Percentiles rank a stretch among this genome's conserved stretches.
These are phyloP conservation scores for Caenorhabditis panamensis DNA, from an alignment of 2,888 invertebrate genomes.

Conservation along the genomic window DNA sequence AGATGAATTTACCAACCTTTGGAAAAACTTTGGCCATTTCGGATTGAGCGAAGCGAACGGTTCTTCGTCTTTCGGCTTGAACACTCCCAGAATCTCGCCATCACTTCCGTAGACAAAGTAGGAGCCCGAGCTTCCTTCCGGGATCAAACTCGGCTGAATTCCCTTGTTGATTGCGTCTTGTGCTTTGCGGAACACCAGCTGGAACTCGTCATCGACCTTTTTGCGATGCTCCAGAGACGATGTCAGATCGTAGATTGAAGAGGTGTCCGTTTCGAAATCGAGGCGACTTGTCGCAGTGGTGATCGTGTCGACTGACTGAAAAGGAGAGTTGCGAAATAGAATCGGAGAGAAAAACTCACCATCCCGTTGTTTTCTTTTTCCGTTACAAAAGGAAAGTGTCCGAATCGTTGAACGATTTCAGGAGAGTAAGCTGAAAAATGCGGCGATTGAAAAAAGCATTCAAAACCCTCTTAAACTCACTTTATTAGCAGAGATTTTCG, in stretches of 20 bases:
- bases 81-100: slow-evolving; percentile 90
- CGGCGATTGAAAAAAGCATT: too few species aligned
- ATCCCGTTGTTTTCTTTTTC: background rate
- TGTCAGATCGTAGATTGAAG: slow-evolving; percentile 35
- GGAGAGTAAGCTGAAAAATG: slow-evolving; percentile 5
- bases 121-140: slow-evolving; percentile 85
- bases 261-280: slow-evolving; percentile 18
- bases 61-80: slow-evolving; percentile 99
- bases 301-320: slow-evolving; percentile 8
- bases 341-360: background rate
- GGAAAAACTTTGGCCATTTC: slow-evolving; percentile 99
- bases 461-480: slow-evolving; percentile 2
- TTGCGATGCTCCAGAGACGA: slow-evolving; percentile 42
- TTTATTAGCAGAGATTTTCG: slow-evolving; percentile 23
- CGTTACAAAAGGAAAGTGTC: slow-evolving; percentile 13
- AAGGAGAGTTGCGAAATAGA: too few species aligned
- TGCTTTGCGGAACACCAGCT: slow-evolving; percentile 63
- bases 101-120: slow-evolving; percentile 96
- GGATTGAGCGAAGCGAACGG: slow-evolving; percentile 98
- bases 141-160: slow-evolving; percentile 73
- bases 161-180: slow-evolving; percentile 73
- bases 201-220: slow-evolving; percentile 65
- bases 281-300: slow-evolving; percentile 6
- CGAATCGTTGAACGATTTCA: slow-evolving; percentile 33
- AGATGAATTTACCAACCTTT: slow-evolving; percentile 82